Evolutionary conservation across 2,797 vertebrate species (phyloP), one percentile per base, ranked within the genome.

Genomic region (Myiotriccus ornatus): DNA sequence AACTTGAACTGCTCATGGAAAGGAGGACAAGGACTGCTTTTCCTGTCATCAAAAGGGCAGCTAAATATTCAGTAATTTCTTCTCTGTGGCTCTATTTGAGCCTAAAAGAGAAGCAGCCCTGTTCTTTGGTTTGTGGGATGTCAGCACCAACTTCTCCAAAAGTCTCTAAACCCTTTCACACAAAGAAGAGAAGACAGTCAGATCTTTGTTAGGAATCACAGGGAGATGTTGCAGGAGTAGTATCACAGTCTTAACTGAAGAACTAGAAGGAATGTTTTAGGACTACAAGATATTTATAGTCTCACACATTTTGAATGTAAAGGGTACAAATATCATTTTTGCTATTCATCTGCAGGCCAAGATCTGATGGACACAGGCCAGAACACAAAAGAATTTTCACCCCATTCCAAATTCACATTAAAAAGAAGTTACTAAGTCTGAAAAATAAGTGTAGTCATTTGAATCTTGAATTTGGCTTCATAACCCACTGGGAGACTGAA

Each of bases 301-400:
- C 67, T 87, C 56, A 77, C 55, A 63, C 70, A 74, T 92, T 82
- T 64, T 87, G 56, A 93, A 89, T 43, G 59, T 74, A 94, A 87
- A 93, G 92, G 70, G 44, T 74, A 94, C 70, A 91, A 93, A 88
- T 39, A 80, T 4, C 0, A 74, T 73, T 94, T 89, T 44, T 89
- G 67, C 67, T 93, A 73, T 91, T 90, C 37, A 46, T 87, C 70
- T 88, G 34, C 71, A 82, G 88, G 85, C 87, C 83, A 96, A 77
- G 43, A 80, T 84, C 76, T 77, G 75, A 93, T 19, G 52, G 84
- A 91, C 63, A 88, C n/a, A 77, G 79, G 79, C 91, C 87, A 97
- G 89, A 93, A 74, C 74, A 94, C 67, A 88, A 84, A 94, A 86
- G 76, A 95, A 94, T 94, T 91, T 93, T 82, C 76, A 93, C 47